These are phyloP conservation scores for Agrenia bidenticulata DNA, from an alignment of 2,888 invertebrate genomes.

Conservation along the genomic window DNA sequence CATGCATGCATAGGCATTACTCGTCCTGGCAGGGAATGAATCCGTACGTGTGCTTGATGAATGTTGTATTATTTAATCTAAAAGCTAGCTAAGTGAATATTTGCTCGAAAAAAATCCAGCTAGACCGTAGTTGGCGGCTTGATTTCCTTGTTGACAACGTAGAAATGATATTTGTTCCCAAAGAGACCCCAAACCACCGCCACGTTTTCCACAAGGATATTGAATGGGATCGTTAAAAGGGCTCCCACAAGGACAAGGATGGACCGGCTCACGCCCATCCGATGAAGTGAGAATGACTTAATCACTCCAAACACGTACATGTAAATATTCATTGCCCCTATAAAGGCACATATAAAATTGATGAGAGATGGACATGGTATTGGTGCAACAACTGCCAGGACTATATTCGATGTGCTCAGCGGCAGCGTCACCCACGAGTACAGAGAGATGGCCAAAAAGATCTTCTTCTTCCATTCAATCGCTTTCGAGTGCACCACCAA, in stretches of 20 bases:
- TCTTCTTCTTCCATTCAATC: conserved; percentile 75
- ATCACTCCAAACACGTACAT: conserved; percentile 98
- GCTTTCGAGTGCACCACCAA: conserved; percentile 83
- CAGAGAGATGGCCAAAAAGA: conserved; percentile 81
- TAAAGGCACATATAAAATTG: conserved; percentile 85
- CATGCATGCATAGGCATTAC: too few species aligned
- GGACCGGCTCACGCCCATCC: conserved; percentile 78
- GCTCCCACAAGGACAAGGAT: conserved; percentile 80
- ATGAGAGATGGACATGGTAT: conserved; percentile 80
- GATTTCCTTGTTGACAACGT: conserved; percentile 91
- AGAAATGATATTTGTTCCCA: conserved; percentile 94
- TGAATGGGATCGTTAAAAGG: conserved; percentile 86
- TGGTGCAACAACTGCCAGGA: conserved; percentile 81
- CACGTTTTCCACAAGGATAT: conserved; percentile 89
- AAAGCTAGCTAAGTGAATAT: too few species aligned
- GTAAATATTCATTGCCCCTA: conserved; percentile 91
- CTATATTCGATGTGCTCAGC: conserved; percentile 82
- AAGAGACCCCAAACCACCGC: conserved; percentile 93
- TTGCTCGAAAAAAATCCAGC: too few species aligned
- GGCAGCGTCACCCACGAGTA: conserved; percentile 97
- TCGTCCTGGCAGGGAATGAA: too few species aligned
- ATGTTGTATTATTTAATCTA: too few species aligned
- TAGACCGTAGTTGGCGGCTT: conserved; percentile 53
- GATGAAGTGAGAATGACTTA: conserved; percentile 87
- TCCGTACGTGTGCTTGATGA: too few species aligned